Conservation (phyloP, 1,140 invertebrate genomes). For the Dendrolimus kikuchii region DNA sequence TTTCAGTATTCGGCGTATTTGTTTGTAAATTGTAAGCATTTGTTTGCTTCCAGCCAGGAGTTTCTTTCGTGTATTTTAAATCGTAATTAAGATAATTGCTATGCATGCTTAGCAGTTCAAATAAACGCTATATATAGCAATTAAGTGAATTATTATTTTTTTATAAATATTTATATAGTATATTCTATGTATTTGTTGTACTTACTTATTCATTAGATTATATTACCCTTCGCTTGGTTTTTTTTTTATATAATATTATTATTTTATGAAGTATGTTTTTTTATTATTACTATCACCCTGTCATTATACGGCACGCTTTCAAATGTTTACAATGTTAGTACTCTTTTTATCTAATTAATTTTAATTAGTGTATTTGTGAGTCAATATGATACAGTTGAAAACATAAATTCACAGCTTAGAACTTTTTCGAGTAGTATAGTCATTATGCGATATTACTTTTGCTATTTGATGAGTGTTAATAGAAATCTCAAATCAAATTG, state of each 20-base stretch:
- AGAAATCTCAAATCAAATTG: conserved; percentile 26
- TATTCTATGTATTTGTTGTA: conserved; percentile 58
- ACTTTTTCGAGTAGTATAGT: neutral
- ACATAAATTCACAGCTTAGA: neutral
- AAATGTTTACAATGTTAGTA: conserved; percentile 66
- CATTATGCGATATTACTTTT: neutral
- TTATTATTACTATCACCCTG: conserved; percentile 29
- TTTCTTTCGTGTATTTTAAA: conserved; percentile 27
- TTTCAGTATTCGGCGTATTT: conserved; percentile 28
- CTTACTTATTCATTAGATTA: conserved; percentile 64
- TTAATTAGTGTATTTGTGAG: conserved; percentile 35
- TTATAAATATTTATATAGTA: conserved; percentile 26
- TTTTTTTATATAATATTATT: conserved; percentile 4
- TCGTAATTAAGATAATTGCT: conserved; percentile 41
- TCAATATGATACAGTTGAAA: conserved; percentile 35
- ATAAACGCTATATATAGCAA: conserved; percentile 54
- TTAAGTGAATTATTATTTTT: conserved; percentile 24
- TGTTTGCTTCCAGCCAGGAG: conserved; percentile 64
- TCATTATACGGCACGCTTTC: conserved; percentile 62
- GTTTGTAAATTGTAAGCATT: conserved; percentile 71
- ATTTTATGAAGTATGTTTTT: too few relatives aligned
- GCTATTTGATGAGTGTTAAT: neutral
- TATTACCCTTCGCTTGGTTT: conserved; percentile 48
- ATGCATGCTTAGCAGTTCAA: conserved; percentile 71
- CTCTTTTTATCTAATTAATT: conserved; percentile 28